Conservation (phyloP, 2,888 invertebrate genomes). For the Elmis aenea region DNA sequence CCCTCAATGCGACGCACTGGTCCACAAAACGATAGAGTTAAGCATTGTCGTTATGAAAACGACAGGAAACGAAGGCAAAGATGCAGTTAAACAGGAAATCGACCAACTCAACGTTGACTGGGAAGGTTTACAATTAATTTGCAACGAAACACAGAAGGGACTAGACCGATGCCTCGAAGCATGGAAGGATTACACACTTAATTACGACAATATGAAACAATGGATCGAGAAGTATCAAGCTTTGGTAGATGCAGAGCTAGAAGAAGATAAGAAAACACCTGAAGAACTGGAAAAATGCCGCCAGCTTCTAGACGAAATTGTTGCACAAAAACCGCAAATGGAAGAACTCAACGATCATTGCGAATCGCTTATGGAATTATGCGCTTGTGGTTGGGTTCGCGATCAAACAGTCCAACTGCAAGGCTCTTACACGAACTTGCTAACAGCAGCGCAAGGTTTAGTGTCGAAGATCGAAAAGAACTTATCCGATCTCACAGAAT, state of each 20-base stretch:
- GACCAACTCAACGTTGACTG: slow-evolving; percentile 75
- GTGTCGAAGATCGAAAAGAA: slow-evolving; percentile 86
- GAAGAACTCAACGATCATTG: slow-evolving; percentile 85
- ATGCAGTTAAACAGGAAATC: slow-evolving; percentile 74
- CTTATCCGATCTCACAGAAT: slow-evolving; percentile 85
- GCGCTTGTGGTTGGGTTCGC: slow-evolving; percentile 77
- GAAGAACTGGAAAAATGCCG: slow-evolving; percentile 74
- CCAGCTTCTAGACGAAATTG: slow-evolving; percentile 68
- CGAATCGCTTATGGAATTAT: slow-evolving; percentile 80
- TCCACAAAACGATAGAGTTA: slow-evolving; percentile 67
- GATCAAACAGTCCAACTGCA: slow-evolving; percentile 83
- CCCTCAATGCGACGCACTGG: slow-evolving; percentile 66
- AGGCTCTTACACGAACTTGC: slow-evolving; percentile 71
- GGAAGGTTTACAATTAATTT: slow-evolving; percentile 72
- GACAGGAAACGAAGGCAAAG: slow-evolving; percentile 79
- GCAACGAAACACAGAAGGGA: slow-evolving; percentile 70
- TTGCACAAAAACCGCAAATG: slow-evolving; percentile 68
- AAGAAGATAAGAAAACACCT: slow-evolving; percentile 70
- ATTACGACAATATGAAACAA: slow-evolving; percentile 65
- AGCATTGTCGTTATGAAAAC: slow-evolving; percentile 71
- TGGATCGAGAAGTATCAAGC: slow-evolving; percentile 70
- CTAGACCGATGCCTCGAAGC: slow-evolving; percentile 70
- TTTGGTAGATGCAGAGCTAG: slow-evolving; percentile 58
- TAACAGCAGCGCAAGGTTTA: slow-evolving; percentile 74
- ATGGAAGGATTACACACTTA: slow-evolving; percentile 76